phyloP scores from a whole-genome alignment of 2,797 vertebrate genomes.

The Yasuhikotakia modesta region DNA sequence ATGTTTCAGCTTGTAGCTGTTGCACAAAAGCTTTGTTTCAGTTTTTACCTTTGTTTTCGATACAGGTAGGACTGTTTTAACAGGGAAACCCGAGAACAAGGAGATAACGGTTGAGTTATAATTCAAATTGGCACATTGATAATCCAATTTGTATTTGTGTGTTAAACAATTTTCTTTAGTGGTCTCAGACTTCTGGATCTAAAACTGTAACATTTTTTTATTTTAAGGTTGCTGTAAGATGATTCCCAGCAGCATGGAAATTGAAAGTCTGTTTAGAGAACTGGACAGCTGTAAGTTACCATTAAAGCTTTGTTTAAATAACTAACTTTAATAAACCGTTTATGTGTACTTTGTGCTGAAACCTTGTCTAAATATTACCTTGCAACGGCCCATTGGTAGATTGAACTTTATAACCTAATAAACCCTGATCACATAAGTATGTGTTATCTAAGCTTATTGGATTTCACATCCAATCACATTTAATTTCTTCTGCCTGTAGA shows the following conservation, averaged over 20 bases:
- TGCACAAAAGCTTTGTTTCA: too few species aligned
- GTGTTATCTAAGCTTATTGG: background rate
- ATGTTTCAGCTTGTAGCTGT: too few species aligned
- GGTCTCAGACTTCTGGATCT: too few species aligned
- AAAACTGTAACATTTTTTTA: background rate
- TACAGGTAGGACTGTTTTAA: too few species aligned
- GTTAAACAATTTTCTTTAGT: too few species aligned
- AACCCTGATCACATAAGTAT: slow-evolving; percentile 2
- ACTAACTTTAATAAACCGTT: background rate
- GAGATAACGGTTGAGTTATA: too few species aligned
- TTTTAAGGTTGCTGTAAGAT: slow-evolving; percentile 69
- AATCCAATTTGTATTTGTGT: too few species aligned
- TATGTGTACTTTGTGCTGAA: slow-evolving; percentile 3
- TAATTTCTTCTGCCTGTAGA: slow-evolving; percentile 69
- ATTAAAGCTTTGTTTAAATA: background rate
- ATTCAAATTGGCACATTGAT: too few species aligned
- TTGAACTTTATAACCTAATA: background rate
- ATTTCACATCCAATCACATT: background rate
- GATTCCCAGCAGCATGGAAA: slow-evolving; percentile 50
- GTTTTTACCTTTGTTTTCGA: too few species aligned
- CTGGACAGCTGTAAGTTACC: slow-evolving; percentile 70
- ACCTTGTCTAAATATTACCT: background rate
- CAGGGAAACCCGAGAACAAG: too few species aligned
- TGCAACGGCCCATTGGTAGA: background rate
- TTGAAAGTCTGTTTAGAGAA: slow-evolving; percentile 65